These are phyloP conservation scores for Rotaria sp. DNA, from an alignment of 2,888 invertebrate species.

Conservation along the genomic window DNA sequence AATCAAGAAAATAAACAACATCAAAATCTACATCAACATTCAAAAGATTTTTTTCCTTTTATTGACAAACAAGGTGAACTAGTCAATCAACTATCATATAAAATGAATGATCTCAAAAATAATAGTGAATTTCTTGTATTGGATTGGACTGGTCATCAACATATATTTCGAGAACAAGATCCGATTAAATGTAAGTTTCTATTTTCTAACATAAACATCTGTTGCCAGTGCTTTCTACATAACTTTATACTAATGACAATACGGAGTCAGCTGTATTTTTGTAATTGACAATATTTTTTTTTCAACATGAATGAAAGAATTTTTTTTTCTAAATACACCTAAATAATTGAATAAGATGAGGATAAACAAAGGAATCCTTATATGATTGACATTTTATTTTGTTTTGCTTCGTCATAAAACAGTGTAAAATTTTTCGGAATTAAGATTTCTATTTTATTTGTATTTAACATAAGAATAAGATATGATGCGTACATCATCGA, in stretches of 20 bases:
- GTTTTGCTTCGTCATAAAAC: no score
- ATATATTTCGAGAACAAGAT: constrained; percentile 16
- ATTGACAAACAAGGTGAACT: background rate
- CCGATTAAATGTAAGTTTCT: background rate
- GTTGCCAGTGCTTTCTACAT: background rate
- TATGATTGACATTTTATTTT: no score
- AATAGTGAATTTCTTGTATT: background rate
- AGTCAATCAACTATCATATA: background rate
- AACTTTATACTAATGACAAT: background rate
- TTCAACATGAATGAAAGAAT: background rate
- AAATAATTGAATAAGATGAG: background rate
- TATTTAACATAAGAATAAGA: no score
- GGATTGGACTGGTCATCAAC: constrained; percentile 26
- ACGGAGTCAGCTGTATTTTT: background rate
- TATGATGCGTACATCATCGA: no score
- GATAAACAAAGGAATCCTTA: background rate
- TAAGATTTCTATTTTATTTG: no score
- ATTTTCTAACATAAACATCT: background rate
- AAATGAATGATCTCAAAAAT: background rate
- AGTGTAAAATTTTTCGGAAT: no score
- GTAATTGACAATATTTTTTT: background rate
- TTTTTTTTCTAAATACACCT: background rate
- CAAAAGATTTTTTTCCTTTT: background rate
- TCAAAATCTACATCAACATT: background rate
- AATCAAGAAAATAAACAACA: background rate